Percentiles rank a stretch among this genome's conserved stretches.
These are phyloP conservation scores for Ammodytes dubius DNA, from an alignment of 2,113 vertebrate species.

Conservation along the genomic window DNA sequence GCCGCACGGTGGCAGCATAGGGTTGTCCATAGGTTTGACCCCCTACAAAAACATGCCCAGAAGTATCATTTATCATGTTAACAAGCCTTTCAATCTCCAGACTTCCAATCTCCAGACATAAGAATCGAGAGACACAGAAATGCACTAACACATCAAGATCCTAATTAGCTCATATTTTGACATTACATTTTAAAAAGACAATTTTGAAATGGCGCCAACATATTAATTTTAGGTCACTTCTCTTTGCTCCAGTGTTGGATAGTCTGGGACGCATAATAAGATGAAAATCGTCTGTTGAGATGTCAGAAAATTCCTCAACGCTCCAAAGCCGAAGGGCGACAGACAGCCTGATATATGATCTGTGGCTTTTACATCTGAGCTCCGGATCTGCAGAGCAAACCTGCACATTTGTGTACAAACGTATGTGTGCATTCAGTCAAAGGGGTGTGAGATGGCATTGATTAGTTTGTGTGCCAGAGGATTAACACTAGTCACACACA, in stretches of 20 bases:
- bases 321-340: conserved; percentile 3
- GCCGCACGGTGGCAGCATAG: too few relatives aligned
- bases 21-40: too few relatives aligned
- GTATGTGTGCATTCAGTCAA: conserved; percentile 23
- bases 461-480: conserved; percentile 33
- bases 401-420: conserved; percentile 9
- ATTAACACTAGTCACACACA: conserved; percentile 51
- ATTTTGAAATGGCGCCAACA: background rate
- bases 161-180: background rate
- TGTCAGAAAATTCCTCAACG: conserved; percentile 14
- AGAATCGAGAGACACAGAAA: background rate
- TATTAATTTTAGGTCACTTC: conserved; percentile 28
- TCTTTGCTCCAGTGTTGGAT: background rate
- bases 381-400: conserved; percentile 58
- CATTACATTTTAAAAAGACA: background rate
- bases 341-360: conserved; percentile 44
- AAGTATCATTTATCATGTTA: conserved; percentile 17
- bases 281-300: conserved; percentile 13
- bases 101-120: conserved; percentile 2
- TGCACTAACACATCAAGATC: background rate
- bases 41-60: background rate
- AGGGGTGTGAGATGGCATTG: conserved; percentile 3
- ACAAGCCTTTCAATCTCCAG: conserved; percentile 23
- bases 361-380: conserved; percentile 36
- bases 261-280: conserved; percentile 39